A percentile compares a stretch with the other conserved stretches of the same genome.
Conservation (phyloP, 2,888 invertebrate genomes). For the Penaeus monodon region DNA sequence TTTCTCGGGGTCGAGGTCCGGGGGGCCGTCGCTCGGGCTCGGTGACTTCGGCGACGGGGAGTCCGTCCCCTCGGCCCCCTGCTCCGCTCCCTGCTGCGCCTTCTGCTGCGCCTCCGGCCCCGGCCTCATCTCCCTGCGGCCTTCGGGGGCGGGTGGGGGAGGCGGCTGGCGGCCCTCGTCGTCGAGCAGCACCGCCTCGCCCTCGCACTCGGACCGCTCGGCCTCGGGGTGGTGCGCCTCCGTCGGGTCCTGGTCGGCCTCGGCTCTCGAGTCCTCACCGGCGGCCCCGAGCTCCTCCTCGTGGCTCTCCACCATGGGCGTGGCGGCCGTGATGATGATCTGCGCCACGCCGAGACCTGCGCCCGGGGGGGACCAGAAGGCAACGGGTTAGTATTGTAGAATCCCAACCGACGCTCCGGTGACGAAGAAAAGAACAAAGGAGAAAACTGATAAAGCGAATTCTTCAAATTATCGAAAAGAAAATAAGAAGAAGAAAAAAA, state of each 20-base stretch:
- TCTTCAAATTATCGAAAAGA: too few relatives aligned
- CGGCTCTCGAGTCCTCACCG: conserved; percentile 49
- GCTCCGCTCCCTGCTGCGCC: not conserved
- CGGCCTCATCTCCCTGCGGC: conserved; percentile 45
- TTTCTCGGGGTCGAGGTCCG: conserved; percentile 65
- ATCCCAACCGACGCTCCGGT: too few relatives aligned
- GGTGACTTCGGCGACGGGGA: conserved; percentile 61
- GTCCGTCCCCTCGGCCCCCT: not conserved
- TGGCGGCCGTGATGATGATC: conserved; percentile 89
- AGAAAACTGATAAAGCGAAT: too few relatives aligned
- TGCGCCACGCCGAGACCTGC: conserved; percentile 68
- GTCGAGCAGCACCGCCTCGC: conserved; percentile 56
- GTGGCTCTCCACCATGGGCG: conserved; percentile 89
- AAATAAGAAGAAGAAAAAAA: too few relatives aligned
- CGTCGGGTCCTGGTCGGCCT: conserved; percentile 34
- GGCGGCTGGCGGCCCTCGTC: conserved; percentile 59
- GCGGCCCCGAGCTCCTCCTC: conserved; percentile 70
- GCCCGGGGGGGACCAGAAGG: not conserved
- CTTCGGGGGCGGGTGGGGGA: conserved; percentile 63
- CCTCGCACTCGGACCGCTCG: conserved; percentile 57
- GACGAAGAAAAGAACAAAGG: too few relatives aligned
- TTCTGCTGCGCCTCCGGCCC: not conserved
- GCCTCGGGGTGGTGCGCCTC: conserved; percentile 14
- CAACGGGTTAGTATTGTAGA: not conserved
- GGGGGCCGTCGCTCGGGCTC: conserved; percentile 64